Evolutionary conservation across 1,140 invertebrate species (phyloP), one percentile per base, ranked within the genome.

Genomic region (Eriocheir sinensis): DNA sequence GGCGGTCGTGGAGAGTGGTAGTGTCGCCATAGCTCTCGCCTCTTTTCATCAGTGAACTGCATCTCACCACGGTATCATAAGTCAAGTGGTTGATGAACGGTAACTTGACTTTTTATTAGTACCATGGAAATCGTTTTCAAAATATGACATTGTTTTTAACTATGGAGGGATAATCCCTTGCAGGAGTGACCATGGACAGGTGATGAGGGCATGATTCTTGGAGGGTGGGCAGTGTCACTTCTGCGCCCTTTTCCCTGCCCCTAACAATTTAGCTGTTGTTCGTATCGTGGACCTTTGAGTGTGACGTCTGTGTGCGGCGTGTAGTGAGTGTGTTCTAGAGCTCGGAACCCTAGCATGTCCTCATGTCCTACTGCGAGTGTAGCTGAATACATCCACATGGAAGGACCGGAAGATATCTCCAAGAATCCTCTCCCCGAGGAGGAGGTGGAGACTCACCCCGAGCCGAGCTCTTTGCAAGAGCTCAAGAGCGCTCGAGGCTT

Each of bases 311-410:
- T 72, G 60, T 21, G 60, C 21, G 17, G 60, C 60, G 60, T 72
- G 60, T n/a, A 72, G 60, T 72, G 60, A 27, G 60, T 72, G 60
- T n/a, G 0, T n/a, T 21, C 60, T n/a, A 27, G 60, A 4, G 1
- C 8, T 53, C 21, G 60, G 60, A 3, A n/a, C 27, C 21, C 6
- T 27, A n/a, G 60, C 27, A 27, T 72, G 60, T 83, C 41, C 91
- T 93, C 91, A 27, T 72, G 60, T 83, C 41, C 91, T 93, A 80
- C 91, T 34, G 91, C 48, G 79, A 21, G 80, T 93, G 91, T 86
- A 93, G 38, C 40, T 93, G 72, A 93, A 53, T 48, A 93, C 91
- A 85, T 41, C 79, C 91, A 86, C 81, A 92, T 92, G 91, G 91
- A 92, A 80, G 79, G 72, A 41, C 72, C 41, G 81, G 91, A 93